These are phyloP conservation scores for Hemibagrus guttatus DNA, from an alignment of 2,797 vertebrate species.

Conservation along the genomic window DNA sequence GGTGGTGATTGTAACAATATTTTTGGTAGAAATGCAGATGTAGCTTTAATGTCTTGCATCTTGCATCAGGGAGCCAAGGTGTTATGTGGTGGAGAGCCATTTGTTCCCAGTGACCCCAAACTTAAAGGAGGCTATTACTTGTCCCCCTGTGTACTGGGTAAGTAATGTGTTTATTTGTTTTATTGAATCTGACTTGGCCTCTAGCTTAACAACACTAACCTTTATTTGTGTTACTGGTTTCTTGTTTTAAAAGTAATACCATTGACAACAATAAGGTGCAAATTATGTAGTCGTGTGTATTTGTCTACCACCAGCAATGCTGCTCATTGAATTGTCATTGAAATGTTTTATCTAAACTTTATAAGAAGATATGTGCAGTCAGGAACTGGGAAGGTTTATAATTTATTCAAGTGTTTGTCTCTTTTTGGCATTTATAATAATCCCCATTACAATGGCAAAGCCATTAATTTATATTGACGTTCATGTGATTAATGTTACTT, in stretches of 20 bases:
- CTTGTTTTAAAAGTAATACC: not conserved
- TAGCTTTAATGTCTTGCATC: not conserved
- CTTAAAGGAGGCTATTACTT: slow-evolving; percentile 89
- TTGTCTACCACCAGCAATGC: not conserved
- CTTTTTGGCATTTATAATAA: not conserved
- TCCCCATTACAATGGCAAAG: not conserved
- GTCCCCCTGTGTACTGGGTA: slow-evolving; percentile 90
- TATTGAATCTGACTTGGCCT: not conserved
- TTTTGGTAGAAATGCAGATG: not conserved
- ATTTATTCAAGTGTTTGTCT: not conserved
- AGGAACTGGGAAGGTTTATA: not conserved
- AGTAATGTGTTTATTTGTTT: slow-evolving; percentile 5
- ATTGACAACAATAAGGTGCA: not conserved
- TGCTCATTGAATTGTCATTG: not conserved
- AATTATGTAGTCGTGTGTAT: not conserved
- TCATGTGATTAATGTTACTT: not conserved
- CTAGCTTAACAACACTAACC: not conserved
- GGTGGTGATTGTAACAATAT: not conserved
- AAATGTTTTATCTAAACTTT: not conserved
- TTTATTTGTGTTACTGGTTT: not conserved
- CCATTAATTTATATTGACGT: not conserved
- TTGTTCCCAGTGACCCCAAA: slow-evolving; percentile 83
- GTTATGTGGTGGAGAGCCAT: slow-evolving; percentile 86
- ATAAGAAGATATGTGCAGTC: not conserved
- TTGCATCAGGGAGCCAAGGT: slow-evolving; percentile 84